These are phyloP conservation scores for Pao palembangensis DNA, from an alignment of 2,113 vertebrate genomes.

Conservation along the genomic window DNA sequence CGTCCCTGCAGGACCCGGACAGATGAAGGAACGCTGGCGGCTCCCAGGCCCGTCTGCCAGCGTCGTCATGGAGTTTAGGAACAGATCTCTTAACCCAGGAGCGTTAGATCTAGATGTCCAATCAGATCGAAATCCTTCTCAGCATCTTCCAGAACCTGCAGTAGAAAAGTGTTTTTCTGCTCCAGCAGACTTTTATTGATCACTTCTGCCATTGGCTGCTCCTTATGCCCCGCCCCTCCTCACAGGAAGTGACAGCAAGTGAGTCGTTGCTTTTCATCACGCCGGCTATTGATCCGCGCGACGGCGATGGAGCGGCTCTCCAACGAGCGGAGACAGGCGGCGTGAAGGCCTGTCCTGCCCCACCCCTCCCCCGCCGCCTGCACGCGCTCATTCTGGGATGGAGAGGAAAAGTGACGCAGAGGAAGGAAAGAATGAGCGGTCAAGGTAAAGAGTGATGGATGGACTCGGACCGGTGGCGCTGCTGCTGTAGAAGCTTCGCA, in stretches of 20 bases:
- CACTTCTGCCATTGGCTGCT: slow-evolving; percentile 6
- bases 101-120: too few relatives aligned
- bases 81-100: too few relatives aligned
- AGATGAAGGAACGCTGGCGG: slow-evolving; percentile 15
- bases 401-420: not conserved
- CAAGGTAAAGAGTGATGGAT: too few relatives aligned
- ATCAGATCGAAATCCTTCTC: too few relatives aligned
- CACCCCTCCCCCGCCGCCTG: slow-evolving; percentile 4
- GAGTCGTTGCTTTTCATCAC: slow-evolving; percentile 31
- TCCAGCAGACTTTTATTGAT: slow-evolving; percentile 8
- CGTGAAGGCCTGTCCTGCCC: slow-evolving; percentile 37
- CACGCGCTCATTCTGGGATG: too few relatives aligned
- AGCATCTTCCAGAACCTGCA: not conserved
- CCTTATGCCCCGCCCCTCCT: not conserved
- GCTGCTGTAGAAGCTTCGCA: too few relatives aligned
- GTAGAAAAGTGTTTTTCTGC: not conserved
- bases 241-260: not conserved
- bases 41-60: too few relatives aligned
- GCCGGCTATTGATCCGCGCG: slow-evolving; percentile 46
- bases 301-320: slow-evolving; percentile 46
- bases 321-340: slow-evolving; percentile 52
- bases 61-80: too few relatives aligned
- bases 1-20: slow-evolving; percentile 38
- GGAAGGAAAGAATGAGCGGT: too few relatives aligned
- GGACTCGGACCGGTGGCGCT: too few relatives aligned